Conservation (phyloP, 1,140 invertebrate species). For the Neodiprion virginianus region DNA sequence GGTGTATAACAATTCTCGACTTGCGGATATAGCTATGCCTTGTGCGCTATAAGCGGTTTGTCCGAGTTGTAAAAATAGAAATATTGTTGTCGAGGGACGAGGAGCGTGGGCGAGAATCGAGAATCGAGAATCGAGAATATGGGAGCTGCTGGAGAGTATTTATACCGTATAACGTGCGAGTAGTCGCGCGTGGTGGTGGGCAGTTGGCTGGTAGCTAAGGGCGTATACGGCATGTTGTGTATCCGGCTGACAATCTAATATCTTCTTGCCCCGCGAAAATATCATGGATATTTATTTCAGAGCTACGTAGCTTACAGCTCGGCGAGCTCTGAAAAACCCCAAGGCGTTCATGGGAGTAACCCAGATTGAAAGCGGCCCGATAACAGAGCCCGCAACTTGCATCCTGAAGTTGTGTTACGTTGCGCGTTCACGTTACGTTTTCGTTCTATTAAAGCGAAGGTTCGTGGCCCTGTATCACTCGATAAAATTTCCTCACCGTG, state of each 20-base stretch:
- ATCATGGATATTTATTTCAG: not conserved
- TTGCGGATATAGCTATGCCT: conserved; percentile 22
- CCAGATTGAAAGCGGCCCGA: not conserved
- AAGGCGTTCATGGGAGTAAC: not conserved
- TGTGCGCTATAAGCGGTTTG: conserved; percentile 25
- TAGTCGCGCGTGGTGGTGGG: conserved; percentile 39
- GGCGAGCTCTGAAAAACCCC: not conserved
- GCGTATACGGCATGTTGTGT: conserved; percentile 34
- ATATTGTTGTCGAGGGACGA: conserved; percentile 26
- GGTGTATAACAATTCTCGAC: conserved; percentile 11
- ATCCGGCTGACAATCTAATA: conserved; percentile 50
- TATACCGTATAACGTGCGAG: conserved; percentile 24
- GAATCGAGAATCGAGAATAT: conserved; percentile 18
- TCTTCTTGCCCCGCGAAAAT: conserved; percentile 21
- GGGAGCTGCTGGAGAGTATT: conserved; percentile 35
- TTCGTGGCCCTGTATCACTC: not conserved
- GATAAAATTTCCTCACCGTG: too few species aligned
- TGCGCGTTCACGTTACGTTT: not conserved
- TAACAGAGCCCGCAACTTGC: not conserved
- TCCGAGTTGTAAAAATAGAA: conserved; percentile 24
- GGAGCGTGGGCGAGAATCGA: conserved; percentile 9
- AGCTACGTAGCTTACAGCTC: not conserved
- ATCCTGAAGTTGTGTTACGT: not conserved
- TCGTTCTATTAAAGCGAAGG: not conserved
- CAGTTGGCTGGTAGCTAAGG: conserved; percentile 45